These are phyloP conservation scores for Phodopus roborovskii DNA, from an alignment of 2,113 vertebrate species.

Conservation along the genomic window DNA sequence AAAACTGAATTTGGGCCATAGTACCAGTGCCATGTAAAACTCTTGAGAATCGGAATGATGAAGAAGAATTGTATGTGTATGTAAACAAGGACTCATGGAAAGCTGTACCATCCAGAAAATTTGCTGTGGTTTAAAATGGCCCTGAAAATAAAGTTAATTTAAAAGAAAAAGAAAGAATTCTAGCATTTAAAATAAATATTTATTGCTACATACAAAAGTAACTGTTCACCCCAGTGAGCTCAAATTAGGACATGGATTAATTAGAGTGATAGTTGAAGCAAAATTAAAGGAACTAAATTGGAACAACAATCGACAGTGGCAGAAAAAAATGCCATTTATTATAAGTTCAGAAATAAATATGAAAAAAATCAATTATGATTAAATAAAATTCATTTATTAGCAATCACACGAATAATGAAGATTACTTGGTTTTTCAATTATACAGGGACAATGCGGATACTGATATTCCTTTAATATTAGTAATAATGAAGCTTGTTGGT, in stretches of 20 bases:
- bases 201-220: background rate
- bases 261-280: background rate
- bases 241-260: background rate
- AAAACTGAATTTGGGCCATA: background rate
- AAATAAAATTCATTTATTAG: background rate
- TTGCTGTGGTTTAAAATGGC: background rate
- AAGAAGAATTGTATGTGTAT: rapidly evolving
- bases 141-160: background rate
- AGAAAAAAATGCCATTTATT: background rate
- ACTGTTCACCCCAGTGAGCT: background rate
- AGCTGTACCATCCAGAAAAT: background rate
- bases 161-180: background rate
- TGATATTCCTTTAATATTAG: background rate
- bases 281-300: background rate
- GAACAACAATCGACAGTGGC: background rate
- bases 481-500: background rate
- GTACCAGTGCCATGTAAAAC: background rate
- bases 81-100: background rate
- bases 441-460: background rate
- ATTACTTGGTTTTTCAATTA: background rate
- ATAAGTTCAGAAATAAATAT: background rate
- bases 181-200: background rate
- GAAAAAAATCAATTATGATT: background rate
- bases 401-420: background rate
- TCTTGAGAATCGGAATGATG: background rate